Base-by-base conservation (phyloP, 2,797 vertebrate species). In the Bradypodion ventrale region DNA sequence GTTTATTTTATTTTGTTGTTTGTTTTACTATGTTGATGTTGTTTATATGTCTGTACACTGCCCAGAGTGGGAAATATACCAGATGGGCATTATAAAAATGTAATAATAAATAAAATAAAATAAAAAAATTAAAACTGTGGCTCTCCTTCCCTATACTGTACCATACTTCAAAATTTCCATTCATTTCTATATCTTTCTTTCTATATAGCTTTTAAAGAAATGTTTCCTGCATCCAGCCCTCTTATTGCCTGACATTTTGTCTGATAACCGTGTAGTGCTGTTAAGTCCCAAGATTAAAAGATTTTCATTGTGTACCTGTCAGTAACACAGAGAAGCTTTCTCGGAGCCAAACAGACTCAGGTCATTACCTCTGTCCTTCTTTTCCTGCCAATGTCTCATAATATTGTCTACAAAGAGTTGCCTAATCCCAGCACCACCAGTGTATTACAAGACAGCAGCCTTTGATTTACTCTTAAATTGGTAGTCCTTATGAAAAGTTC, bases 361-460 rank as follows among this genome's bases (percentile, higher is more conserved):
- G 25, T 83, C 80, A 81, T 44, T 88, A 75, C 85, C 25, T 89
- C 74, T 52, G 29, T 65, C 44, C 66, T 78, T 49, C 69, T 25
- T 21, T 7, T 83, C 25, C 25, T 1, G 10, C 10, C 56, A 49
- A 69, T 73, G n/a, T 85, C 63, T 85, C 78, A 69, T 81, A 46
- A 75, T 37, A 60, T 60, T 49, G 56, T 32, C 52, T 83, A 81
- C 42, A 60, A 80, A 49, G 35, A 63, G 21, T 49, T 6, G 16
- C 23, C 75, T 79, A 85, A 87, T 88, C 84, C 78, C 84, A 89
- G 66, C 15, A 59, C 77, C 77, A 73, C 1, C 27, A 76, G 86
- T 75, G 1, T 77, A 80, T 83, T 87, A 62, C 78, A 86, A 59
- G 63, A n/a, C 7, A 7, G 16, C 6, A 52, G 37, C 19, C 62